Conservation (phyloP, 23 tunicate species). For the Oikopleura vanhoeffeni region DNA sequence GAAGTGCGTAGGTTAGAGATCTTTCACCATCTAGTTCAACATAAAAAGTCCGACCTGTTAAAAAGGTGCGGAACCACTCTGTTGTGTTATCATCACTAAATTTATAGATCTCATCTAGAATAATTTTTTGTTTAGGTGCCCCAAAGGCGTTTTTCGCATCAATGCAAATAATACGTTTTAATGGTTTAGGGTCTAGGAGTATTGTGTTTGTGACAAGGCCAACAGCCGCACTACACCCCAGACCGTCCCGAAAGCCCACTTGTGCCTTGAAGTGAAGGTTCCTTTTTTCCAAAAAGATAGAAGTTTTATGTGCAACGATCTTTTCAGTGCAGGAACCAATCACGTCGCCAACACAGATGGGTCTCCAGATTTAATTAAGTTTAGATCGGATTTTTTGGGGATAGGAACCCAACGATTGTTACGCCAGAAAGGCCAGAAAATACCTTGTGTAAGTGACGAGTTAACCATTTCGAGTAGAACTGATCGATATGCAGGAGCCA, state of each 20-base stretch:
- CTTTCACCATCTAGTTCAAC: neutral
- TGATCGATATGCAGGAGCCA: neutral
- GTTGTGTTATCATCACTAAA: neutral
- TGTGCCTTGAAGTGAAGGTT: neutral
- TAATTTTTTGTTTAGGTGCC: neutral
- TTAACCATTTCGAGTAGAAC: neutral
- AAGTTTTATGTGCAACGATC: neutral
- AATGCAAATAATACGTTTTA: neutral
- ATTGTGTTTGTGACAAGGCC: neutral
- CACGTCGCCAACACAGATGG: neutral
- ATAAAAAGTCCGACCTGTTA: neutral
- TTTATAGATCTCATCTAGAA: neutral
- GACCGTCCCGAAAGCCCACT: neutral
- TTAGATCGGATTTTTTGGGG: neutral
- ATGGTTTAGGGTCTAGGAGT: neutral
- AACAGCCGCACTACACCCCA: neutral
- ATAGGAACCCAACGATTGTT: neutral
- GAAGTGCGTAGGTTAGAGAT: neutral
- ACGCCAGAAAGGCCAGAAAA: neutral
- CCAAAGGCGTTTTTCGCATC: neutral
- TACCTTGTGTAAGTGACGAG: neutral
- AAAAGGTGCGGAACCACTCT: neutral
- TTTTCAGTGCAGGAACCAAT: neutral
- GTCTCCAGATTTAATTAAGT: neutral
- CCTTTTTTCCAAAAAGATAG: neutral